Evolutionary conservation across 1,140 invertebrate species (phyloP), one percentile per base, ranked within the genome.

Genomic region (Metopolophium dirhodum): DNA sequence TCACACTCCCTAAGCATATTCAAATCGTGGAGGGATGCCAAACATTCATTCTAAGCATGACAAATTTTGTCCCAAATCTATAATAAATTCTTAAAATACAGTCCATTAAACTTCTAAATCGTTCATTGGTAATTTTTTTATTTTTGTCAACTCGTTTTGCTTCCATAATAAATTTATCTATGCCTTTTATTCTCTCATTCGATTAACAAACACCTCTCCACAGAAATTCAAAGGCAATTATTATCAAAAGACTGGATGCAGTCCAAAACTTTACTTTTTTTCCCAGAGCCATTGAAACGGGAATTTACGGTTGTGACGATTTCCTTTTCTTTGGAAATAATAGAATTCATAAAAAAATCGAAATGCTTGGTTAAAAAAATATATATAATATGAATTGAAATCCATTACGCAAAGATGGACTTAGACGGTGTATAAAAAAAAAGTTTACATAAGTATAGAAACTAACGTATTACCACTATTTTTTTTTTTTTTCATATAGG

Each of bases 21-120:
- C 8, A 22, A 91, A 45, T 26, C 49, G 49, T 93, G 91, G 91
- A 93, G 35, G 7, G 57, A 41, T n/a, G 91, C 91, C 91, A 93
- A 93, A 93, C 91, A 51, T 83, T 86, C 85, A 57, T 85, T 54
- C 91, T 57, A 86, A 61, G 37, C 91, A 54, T 57, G 77, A 93
- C 91, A 93, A 93, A 93, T 93, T 93, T 83, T 45, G 22, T 93
- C 30, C 49, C 35, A 51, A 93, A 85, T 93, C 91, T 54, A 93
- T 93, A 93, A 93, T 77, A 77, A 77, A 77, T 30, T 93, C 61
- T 85, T 93, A 57, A 51, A 86, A 45, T 85, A 54, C 91, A 93
- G 91, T 93, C 91, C 91, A 93, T 93, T 93, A 54, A 93, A 93
- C 91, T 93, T 86, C 91, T 93, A 93, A 91, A 93, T 85, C 82